Base-by-base conservation (phyloP, 2,888 invertebrate species). In the Microdon myrmicae region DNA sequence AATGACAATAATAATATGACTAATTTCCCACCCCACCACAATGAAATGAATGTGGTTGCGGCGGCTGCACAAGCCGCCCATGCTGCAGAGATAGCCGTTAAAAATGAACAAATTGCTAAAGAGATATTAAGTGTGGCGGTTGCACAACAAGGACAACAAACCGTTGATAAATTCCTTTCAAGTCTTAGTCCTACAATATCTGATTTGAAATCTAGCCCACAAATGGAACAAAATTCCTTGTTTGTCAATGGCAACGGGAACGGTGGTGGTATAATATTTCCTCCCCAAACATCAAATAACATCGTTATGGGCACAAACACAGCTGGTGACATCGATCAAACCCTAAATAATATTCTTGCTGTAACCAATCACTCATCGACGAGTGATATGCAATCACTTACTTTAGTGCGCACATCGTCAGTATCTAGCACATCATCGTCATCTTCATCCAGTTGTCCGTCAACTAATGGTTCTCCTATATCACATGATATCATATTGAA, bases 131-230 rank as follows among this genome's bases (percentile, higher is more conserved):
- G 32, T 41, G 68, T 60, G 1, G 76, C 85, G 16, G 83, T 83
- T 0, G 81, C 83, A 3, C 75, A 75, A 19, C 85, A 86, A 73
- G 84, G 82, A 67, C 85, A 80, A 4, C 85, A 85, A 73, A 84
- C 83, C 64, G 82, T 86, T 16, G 85, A 85, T 68, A 84, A 83
- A 68, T 86, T 83, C 71, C 74, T 86, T 13, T 83, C 83, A 20
- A 82, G 82, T 43, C 82, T 85, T 10, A 84, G 84, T 10, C 71
- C 74, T 0, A 68, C 73, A 7, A 71, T 77, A 26, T 68, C 71
- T 39, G 68, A 68, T 10, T 39, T 71, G 13, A 70, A 70, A 13
- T 26, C 68, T 3, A 10, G 68, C 6, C 41, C 60, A 10, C 58
- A 49, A 32, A 60, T 68, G 41, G 64, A 64, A 10, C 64, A 61